phyloP scores from a whole-genome alignment of 2,888 invertebrate genomes.

The Hermaeophaga mercurialis region DNA sequence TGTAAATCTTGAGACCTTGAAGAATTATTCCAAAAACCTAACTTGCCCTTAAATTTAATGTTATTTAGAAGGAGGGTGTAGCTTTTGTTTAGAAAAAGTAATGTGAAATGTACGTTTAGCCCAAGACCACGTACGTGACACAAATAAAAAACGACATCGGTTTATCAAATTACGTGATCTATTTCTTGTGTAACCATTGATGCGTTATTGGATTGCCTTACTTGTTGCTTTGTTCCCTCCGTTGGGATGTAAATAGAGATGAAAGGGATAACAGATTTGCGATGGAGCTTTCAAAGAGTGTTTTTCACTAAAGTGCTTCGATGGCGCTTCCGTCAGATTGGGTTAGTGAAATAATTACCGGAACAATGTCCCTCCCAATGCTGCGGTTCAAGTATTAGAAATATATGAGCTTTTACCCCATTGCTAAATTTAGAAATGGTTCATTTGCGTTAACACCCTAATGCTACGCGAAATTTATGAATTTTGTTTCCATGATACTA shows the following conservation, averaged over 20 bases:
- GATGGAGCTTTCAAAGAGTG: conserved; percentile 7
- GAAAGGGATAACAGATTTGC: conserved; percentile 12
- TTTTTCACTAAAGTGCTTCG: conserved; percentile 15
- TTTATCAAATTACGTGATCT: neutral
- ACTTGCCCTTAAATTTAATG: too few relatives aligned
- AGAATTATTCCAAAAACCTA: too few relatives aligned
- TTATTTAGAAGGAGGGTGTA: too few relatives aligned
- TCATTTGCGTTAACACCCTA: too few relatives aligned
- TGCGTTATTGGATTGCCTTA: neutral
- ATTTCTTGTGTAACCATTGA: neutral
- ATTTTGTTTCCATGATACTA: too few relatives aligned
- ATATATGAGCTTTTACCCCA: too few relatives aligned
- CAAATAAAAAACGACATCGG: neutral
- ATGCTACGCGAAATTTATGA: too few relatives aligned
- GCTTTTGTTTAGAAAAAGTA: too few relatives aligned
- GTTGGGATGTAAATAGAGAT: neutral
- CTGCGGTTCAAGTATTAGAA: too few relatives aligned
- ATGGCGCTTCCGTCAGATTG: conserved; percentile 6
- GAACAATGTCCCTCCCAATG: neutral
- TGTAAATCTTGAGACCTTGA: too few relatives aligned
- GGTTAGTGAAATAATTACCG: conserved; percentile 1
- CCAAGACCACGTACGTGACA: neutral
- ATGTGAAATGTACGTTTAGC: too few relatives aligned
- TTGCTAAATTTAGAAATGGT: too few relatives aligned
- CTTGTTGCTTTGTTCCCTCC: conserved; percentile 16